Evolutionary conservation across 2,888 invertebrate genomes (phyloP).

Genomic region (Drosophila pseudotalamancana): DNA sequence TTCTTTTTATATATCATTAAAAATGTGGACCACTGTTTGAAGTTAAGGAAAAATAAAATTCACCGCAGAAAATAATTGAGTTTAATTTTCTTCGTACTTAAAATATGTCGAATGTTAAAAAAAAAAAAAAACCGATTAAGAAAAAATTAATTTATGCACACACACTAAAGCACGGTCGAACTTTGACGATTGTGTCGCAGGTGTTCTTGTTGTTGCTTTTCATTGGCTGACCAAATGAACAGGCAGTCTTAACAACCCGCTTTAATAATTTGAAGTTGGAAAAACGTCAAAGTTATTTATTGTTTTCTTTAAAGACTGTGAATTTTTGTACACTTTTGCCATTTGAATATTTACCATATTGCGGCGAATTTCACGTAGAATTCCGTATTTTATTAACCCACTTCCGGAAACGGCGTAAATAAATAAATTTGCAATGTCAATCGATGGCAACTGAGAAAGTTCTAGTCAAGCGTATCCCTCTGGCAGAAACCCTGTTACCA

Average conservation of each 20-base stretch:
- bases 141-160: too few relatives aligned
- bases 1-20: too few relatives aligned
- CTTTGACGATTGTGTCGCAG: not conserved
- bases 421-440: conserved; percentile 73
- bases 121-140: not conserved
- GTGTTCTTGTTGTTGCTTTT: conserved; percentile 17
- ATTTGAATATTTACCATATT: conserved; percentile 44
- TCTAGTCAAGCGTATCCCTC: too few relatives aligned
- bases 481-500: too few relatives aligned
- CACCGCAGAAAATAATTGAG: too few relatives aligned
- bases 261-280: conserved; percentile 18
- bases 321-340: conserved; percentile 25
- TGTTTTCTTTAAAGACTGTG: conserved; percentile 15
- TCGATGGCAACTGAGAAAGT: too few relatives aligned
- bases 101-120: not conserved
- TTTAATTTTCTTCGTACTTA: too few relatives aligned
- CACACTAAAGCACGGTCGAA: not conserved
- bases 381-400: conserved; percentile 76
- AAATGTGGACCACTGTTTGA: too few relatives aligned
- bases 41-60: too few relatives aligned
- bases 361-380: conserved; percentile 59
- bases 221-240: conserved; percentile 9
- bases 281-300: too few relatives aligned
- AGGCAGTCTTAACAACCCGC: conserved; percentile 4
- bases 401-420: conserved; percentile 61